Evolutionary conservation across 2,797 vertebrate species (phyloP).

Genomic region (Enteromius thamalakanensis): DNA sequence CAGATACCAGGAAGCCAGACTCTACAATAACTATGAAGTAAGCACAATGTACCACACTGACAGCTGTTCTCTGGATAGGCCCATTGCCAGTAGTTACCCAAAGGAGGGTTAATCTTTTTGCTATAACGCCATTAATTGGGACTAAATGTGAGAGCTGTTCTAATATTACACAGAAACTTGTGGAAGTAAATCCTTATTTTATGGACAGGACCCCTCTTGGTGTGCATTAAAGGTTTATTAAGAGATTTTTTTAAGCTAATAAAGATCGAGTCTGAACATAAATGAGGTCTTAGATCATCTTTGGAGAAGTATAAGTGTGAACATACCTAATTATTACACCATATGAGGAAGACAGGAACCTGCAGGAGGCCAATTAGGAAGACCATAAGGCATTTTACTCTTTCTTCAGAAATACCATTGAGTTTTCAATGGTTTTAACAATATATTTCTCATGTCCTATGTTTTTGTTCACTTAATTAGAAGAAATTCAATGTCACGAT

Average conservation of each 20-base stretch:
- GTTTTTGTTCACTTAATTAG: neutral
- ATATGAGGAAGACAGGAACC: slow-evolving; percentile 33
- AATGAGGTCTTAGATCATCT: slow-evolving; percentile 47
- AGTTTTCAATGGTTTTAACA: neutral
- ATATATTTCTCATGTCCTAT: neutral
- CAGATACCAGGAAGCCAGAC: neutral
- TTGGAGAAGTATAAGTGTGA: slow-evolving; percentile 50
- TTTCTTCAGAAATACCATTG: slow-evolving; percentile 35
- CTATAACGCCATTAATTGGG: slow-evolving; percentile 28
- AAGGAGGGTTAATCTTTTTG: slow-evolving; percentile 24
- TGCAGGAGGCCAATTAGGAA: slow-evolving; percentile 53
- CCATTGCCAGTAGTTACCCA: slow-evolving; percentile 23
- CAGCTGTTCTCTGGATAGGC: slow-evolving; percentile 57
- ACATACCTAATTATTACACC: slow-evolving; percentile 54
- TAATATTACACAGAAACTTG: slow-evolving; percentile 21
- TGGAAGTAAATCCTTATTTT: slow-evolving; percentile 29
- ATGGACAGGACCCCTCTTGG: slow-evolving; percentile 28
- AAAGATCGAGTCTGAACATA: slow-evolving; percentile 32
- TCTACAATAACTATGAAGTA: neutral
- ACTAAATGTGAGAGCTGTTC: slow-evolving; percentile 2
- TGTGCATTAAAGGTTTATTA: slow-evolving; percentile 46
- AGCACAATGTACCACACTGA: slow-evolving; percentile 28
- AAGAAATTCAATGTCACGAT: neutral
- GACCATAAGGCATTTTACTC: slow-evolving; percentile 2
- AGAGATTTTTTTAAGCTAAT: slow-evolving; percentile 9